Evolutionary conservation across 2,797 vertebrate genomes (phyloP), one percentile per base, ranked within the genome.

Genomic region (Alosa sapidissima): DNA sequence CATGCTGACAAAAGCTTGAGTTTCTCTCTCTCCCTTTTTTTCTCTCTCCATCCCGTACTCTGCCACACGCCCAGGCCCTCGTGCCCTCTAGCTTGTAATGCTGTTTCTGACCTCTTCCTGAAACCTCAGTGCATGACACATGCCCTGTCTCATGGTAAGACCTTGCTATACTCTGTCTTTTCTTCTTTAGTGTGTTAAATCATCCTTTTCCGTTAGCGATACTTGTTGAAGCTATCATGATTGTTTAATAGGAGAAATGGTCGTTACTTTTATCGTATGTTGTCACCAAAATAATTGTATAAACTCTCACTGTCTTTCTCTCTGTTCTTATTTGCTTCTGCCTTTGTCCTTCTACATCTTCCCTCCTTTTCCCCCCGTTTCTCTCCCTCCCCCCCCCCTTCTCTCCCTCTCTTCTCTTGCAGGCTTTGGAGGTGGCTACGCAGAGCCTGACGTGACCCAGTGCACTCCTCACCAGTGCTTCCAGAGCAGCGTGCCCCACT

Each of bases 391-490:
- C 81, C 41, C 1, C 28, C 10, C 11, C 51, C 3, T 54, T 36
- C 72, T 81, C 52, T 85, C 4, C 81, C 24, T 16, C 54, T 14
- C 11, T 19, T 1, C 54, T 55, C 60, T 28, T 65, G 5, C 93
- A 97, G 96, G 91, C 0, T 96, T 95, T 83, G 97, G 96, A 0
- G 96, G 96, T 7, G 97, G 97, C 60, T 97, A 98, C 0, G 96
- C 97, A 0, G 97, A 98, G 91, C 97, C 97, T 0, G 97, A 97
- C 84, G 87, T 98, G 84, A 98, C 97, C 85, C 97, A 97, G 92
- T 96, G 96, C 90, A 97, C 97, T 0, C 97, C 96, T 11, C 97
- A 97, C 90, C 97, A 97, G 93, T 94, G 96, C 86, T 97, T 97
- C 92, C 96, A 97, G 85, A 96, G 91, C 94, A 96, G 92, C 0